Conservation (phyloP, 1,140 invertebrate genomes). For the Leptinotarsa undecemlineata region DNA sequence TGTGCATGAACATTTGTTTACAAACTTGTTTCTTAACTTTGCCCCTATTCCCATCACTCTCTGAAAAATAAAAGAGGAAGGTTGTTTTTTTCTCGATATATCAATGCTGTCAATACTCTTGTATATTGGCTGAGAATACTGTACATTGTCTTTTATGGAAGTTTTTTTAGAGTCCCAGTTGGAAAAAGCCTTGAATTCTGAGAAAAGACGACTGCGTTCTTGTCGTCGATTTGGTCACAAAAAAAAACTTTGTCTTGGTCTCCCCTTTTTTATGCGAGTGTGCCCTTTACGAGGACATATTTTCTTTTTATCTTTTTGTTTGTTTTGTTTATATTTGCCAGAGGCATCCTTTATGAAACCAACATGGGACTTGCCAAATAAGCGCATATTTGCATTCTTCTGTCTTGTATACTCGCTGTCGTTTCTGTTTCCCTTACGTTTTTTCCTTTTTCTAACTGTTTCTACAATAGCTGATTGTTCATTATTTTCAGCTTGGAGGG, state of each 20-base stretch:
- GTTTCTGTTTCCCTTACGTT: neutral
- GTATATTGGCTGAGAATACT: too few species aligned
- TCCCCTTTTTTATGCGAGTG: too few species aligned
- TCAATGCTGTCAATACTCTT: too few species aligned
- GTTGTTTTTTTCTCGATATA: too few species aligned
- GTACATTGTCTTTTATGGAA: too few species aligned
- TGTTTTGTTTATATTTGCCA: neutral
- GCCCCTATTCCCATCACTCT: constrained; percentile 6
- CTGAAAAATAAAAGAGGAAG: neutral
- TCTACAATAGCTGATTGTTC: constrained; percentile 13
- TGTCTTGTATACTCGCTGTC: constrained; percentile 4
- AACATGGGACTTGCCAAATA: neutral
- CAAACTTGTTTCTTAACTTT: neutral
- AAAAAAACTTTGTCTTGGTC: too few species aligned
- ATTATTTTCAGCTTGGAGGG: constrained; percentile 16
- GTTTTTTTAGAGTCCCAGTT: too few species aligned
- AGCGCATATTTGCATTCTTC: neutral
- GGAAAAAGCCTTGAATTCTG: too few species aligned
- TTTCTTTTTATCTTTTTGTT: neutral
- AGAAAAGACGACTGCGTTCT: too few species aligned
- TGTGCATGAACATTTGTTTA: constrained; percentile 15
- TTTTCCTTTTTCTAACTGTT: constrained; percentile 13
- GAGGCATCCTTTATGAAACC: neutral
- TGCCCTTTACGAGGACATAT: neutral
- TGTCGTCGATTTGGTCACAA: too few species aligned